Evolutionary conservation across 2,888 invertebrate genomes (phyloP).

Genomic region (Taphrorychus bicolor): DNA sequence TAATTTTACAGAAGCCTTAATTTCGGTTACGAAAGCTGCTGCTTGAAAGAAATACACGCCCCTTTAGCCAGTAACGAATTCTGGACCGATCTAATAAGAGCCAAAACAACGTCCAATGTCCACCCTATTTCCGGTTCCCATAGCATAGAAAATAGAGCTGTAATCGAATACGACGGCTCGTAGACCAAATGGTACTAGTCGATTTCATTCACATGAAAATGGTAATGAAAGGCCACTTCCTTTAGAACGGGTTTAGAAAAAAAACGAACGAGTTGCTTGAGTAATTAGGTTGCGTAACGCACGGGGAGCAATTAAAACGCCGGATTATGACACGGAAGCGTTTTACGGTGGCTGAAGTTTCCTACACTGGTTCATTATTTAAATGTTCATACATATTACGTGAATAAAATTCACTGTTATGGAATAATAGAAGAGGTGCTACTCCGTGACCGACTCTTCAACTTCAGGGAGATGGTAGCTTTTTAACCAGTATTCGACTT

Average conservation of each 20-base stretch:
- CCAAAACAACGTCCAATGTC: conserved; percentile 23
- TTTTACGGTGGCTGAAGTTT: background rate
- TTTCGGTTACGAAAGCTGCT: background rate
- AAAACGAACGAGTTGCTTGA: background rate
- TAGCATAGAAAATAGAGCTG: conserved; percentile 26
- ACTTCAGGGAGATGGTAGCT: too few relatives aligned
- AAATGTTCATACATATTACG: too few relatives aligned
- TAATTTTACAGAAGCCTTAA: background rate
- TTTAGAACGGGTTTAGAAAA: conserved; percentile 23
- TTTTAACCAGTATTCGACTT: too few relatives aligned
- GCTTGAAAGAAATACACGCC: too few relatives aligned
- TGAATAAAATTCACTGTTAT: too few relatives aligned
- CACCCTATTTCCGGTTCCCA: conserved; percentile 35
- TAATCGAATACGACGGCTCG: conserved; percentile 20
- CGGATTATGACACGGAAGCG: background rate
- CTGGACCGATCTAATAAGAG: background rate
- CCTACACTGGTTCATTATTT: too few relatives aligned
- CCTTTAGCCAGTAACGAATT: background rate
- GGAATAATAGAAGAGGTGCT: too few relatives aligned
- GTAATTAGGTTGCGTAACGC: conserved; percentile 18
- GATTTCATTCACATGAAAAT: conserved; percentile 18
- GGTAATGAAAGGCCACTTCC: conserved; percentile 16
- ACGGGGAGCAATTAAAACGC: background rate
- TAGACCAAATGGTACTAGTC: too few relatives aligned
- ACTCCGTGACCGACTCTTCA: too few relatives aligned